Percentiles rank a stretch among this genome's conserved stretches.
Evolutionary conservation across 2,888 invertebrate genomes (phyloP).

Genomic region (Andrena flavipes): DNA sequence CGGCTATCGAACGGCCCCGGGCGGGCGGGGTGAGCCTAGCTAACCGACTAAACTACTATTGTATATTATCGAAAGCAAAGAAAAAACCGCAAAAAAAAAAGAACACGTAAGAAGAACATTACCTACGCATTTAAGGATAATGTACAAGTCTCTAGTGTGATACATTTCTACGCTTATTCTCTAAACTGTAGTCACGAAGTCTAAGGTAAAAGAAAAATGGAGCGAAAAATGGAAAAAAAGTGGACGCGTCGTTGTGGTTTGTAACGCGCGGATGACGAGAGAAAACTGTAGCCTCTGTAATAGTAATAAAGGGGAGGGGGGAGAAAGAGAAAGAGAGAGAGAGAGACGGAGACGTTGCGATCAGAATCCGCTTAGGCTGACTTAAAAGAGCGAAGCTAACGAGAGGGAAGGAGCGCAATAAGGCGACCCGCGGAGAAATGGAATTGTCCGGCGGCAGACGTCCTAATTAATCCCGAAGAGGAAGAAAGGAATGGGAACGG

Average conservation of each 20-base stretch:
- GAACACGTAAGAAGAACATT: constrained; percentile 63
- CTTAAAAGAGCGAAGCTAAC: constrained; percentile 34
- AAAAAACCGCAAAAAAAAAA: constrained; percentile 16
- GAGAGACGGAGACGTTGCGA: constrained; percentile 38
- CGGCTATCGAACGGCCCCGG: constrained; percentile 1
- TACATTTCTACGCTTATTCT: constrained; percentile 84
- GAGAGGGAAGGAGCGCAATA: constrained; percentile 8
- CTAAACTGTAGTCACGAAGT: constrained; percentile 79
- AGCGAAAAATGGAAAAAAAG: constrained; percentile 1
- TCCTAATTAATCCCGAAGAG: constrained; percentile 53
- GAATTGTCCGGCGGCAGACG: constrained; percentile 59
- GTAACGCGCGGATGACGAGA: constrained; percentile 55
- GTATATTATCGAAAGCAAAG: constrained; percentile 56
- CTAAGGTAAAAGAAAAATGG: constrained; percentile 62
- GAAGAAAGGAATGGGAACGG: constrained; percentile 6
- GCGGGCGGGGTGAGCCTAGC: constrained; percentile 48
- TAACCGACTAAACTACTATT: constrained; percentile 59
- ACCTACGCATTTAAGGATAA: constrained; percentile 81
- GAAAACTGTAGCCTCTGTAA: constrained; percentile 62
- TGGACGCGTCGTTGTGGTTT: constrained; percentile 73
- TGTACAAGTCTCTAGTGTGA: constrained; percentile 83
- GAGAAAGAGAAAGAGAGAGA: constrained; percentile 9
- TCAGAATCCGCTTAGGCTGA: constrained; percentile 60
- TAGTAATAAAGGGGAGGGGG: constrained; percentile 41
- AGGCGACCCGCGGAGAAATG: constrained; percentile 48